These are phyloP conservation scores for Hydractinia echinata DNA, from an alignment of 30 jellyfish, hydroid and myxozoan species.

Conservation along the genomic window DNA sequence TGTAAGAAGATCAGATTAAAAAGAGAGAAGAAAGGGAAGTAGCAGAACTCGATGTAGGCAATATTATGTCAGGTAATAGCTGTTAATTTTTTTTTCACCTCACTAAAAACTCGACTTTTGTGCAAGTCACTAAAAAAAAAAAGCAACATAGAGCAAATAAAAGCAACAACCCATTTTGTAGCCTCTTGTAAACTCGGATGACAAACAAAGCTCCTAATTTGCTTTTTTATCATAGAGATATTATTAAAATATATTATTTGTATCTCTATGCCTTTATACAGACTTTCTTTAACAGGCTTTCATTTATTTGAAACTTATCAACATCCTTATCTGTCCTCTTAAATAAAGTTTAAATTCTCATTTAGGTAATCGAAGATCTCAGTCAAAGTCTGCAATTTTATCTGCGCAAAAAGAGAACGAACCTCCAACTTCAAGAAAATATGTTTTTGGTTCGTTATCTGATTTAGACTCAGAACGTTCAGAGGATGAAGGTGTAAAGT, in stretches of 20 bases:
- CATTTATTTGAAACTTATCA: no score
- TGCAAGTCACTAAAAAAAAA: no score
- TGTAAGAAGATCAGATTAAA: constrained; percentile 56
- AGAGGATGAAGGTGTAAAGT: neutral
- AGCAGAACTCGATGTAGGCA: constrained; percentile 68
- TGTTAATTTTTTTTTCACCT: neutral
- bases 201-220: no score
- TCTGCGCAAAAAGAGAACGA: neutral
- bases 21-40: constrained; percentile 63
- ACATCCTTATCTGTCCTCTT: no score
- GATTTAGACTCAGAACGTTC: neutral
- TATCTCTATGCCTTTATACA: no score
- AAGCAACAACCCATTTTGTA: no score
- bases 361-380: neutral
- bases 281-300: no score
- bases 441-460: neutral
- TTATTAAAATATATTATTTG: no score
- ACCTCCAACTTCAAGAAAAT: neutral
- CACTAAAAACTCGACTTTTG: no score
- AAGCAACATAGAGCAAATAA: no score
- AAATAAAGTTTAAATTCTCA: neutral
- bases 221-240: no score
- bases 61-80: constrained; percentile 38
- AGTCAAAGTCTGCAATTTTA: neutral
- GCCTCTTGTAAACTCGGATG: no score